A percentile compares a stretch with the other conserved stretches of the same genome.
Conservation (phyloP, 64 coral and sea anemone species). For the Montipora cactus region DNA sequence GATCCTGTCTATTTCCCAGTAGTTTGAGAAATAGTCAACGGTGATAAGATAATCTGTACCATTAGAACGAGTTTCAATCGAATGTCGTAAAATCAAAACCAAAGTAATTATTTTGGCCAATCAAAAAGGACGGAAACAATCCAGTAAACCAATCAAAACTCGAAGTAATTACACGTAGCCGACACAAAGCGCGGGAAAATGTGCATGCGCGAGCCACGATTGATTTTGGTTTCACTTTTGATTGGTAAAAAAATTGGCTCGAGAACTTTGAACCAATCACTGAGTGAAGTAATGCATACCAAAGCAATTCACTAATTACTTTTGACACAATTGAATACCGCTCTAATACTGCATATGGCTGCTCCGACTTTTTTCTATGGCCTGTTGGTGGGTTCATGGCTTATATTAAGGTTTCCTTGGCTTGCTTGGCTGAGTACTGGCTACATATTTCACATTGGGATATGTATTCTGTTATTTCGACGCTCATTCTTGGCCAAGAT, state of each 20-base stretch:
- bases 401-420: not conserved
- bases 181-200: too few species aligned
- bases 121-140: too few species aligned
- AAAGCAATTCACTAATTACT: too few species aligned
- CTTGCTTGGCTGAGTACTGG: not conserved
- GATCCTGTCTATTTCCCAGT: slow-evolving; percentile 57
- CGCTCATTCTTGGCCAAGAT: slow-evolving; percentile 46
- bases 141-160: too few species aligned
- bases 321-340: not conserved
- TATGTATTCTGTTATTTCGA: slow-evolving; percentile 19
- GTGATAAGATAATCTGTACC: slow-evolving; percentile 48
- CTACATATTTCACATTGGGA: slow-evolving; percentile 22
- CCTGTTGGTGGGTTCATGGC: not conserved
- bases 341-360: slow-evolving; percentile 33
- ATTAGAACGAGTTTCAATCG: not conserved
- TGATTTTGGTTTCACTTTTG: too few species aligned
- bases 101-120: too few species aligned
- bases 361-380: slow-evolving; percentile 59
- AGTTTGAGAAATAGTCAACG: slow-evolving; percentile 53
- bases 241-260: too few species aligned
- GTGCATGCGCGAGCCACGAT: too few species aligned
- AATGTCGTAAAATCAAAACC: too few species aligned
- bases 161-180: too few species aligned
- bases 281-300: too few species aligned
- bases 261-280: too few species aligned